phyloP scores from a whole-genome alignment of 1,140 invertebrate species.

The Reticulitermes speratus region DNA sequence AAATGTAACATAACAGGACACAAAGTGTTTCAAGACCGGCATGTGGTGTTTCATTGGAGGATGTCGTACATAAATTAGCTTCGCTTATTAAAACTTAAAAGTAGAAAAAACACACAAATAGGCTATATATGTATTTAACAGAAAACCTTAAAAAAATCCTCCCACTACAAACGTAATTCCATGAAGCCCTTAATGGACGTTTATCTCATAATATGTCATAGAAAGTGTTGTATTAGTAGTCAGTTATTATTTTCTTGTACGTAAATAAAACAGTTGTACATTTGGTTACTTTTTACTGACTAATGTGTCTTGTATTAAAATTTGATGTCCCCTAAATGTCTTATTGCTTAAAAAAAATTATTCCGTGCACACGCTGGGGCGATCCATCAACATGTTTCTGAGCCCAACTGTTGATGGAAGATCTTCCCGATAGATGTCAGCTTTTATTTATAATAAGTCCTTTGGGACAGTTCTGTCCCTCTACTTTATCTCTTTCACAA shows the following conservation, averaged over 20 bases:
- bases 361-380: background rate
- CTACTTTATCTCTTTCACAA: background rate
- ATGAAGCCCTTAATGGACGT: background rate
- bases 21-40: too few species aligned
- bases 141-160: background rate
- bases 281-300: background rate
- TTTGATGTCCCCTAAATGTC: background rate
- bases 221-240: background rate
- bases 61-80: too few species aligned
- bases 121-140: background rate
- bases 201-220: background rate
- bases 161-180: background rate
- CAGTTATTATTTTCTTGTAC: background rate
- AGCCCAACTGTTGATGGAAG: constrained; percentile 1
- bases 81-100: background rate
- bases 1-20: too few species aligned
- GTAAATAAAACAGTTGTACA: background rate
- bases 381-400: constrained; percentile 4
- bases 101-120: background rate
- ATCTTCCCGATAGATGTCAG: background rate
- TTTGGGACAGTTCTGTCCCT: background rate
- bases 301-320: background rate
- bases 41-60: too few species aligned
- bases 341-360: background rate
- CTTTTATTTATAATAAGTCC: background rate